Conservation (phyloP, 2,797 vertebrate species). For the Hirundo rustica region DNA sequence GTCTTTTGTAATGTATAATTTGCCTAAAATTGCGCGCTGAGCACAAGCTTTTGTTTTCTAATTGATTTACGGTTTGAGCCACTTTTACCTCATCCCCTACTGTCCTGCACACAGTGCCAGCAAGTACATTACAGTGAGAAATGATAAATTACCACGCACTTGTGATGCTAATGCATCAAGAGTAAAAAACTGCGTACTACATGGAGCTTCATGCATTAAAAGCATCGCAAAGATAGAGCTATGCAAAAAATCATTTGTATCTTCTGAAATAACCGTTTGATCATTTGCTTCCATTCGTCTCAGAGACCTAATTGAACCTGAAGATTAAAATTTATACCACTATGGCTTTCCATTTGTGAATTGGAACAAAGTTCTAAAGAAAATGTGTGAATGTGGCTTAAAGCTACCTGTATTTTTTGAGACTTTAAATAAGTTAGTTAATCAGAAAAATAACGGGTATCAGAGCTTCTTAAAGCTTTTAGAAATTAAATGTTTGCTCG, state of each 20-base stretch:
- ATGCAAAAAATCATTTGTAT: slow-evolving; percentile 23
- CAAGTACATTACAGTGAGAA: slow-evolving; percentile 79
- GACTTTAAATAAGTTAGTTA: neutral
- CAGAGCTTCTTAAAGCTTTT: neutral
- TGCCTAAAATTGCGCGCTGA: slow-evolving; percentile 79
- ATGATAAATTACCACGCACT: slow-evolving; percentile 84
- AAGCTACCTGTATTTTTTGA: neutral
- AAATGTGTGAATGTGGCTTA: neutral
- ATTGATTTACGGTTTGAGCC: slow-evolving; percentile 85
- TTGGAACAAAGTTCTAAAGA: slow-evolving; percentile 36
- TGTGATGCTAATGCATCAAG: slow-evolving; percentile 81
- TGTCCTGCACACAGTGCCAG: slow-evolving; percentile 78
- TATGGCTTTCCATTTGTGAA: slow-evolving; percentile 57
- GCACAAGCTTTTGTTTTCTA: slow-evolving; percentile 85
- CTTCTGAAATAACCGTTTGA: slow-evolving; percentile 60
- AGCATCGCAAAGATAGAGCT: slow-evolving; percentile 13
- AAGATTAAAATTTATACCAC: slow-evolving; percentile 47
- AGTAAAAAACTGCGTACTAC: slow-evolving; percentile 62
- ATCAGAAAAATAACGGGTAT: neutral
- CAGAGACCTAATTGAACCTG: slow-evolving; percentile 62
- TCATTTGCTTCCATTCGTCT: slow-evolving; percentile 57
- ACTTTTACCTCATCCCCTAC: slow-evolving; percentile 79
- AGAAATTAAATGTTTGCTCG: neutral
- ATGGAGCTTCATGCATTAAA: slow-evolving; percentile 54
- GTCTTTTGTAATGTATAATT: slow-evolving; percentile 80